Evolutionary conservation across 1,140 invertebrate species (phyloP), one percentile per base, ranked within the genome.

Genomic region (Hyles vespertilio): DNA sequence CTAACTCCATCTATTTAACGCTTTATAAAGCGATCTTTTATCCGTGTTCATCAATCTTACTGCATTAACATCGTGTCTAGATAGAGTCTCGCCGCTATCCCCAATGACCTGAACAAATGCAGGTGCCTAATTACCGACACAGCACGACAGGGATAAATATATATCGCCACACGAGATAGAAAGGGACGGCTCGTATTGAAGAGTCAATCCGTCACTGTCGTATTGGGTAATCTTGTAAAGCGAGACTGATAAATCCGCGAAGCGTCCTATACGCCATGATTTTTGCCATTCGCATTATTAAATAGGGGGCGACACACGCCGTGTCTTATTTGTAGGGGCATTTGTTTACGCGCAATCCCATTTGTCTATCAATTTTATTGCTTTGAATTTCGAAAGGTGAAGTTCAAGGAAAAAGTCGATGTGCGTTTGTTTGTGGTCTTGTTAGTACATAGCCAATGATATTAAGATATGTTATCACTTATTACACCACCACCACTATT

Each of bases 131-230:
- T 83, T 81, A 83, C 77, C 67, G 48, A 51, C 62, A 43, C 10
- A 47, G 76, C 46, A 56, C 12, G 65, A 79, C 58, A 32, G 72
- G 63, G 75, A 77, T 8, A 22, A 10, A 12, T 32, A 63, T 67
- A 73, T 32, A 8, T 4, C 49, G 5, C 10, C 10, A 32, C 32
- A n/a, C 11, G 48, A 5, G 63, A 44, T 36, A 65, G 63, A 76
- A 63, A 48, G 53, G 52, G 79, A 78, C n/a, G 33, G 49, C 61
- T 12, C 12, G 51, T 43, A 10, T 49, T 32, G 58, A 60, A 59
- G 50, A 84, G 79, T 80, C 79, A 84, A 84, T 84, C 74, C 66
- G 74, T 84, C 81, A 84, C 65, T 80, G 79, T 84, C 81, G 69
- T 75, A 63, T 75, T 74, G 60, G 56, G 72, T 84, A 79, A 84